Conservation (phyloP, 1,140 invertebrate species). For the Ptiloglossa arizonensis region DNA sequence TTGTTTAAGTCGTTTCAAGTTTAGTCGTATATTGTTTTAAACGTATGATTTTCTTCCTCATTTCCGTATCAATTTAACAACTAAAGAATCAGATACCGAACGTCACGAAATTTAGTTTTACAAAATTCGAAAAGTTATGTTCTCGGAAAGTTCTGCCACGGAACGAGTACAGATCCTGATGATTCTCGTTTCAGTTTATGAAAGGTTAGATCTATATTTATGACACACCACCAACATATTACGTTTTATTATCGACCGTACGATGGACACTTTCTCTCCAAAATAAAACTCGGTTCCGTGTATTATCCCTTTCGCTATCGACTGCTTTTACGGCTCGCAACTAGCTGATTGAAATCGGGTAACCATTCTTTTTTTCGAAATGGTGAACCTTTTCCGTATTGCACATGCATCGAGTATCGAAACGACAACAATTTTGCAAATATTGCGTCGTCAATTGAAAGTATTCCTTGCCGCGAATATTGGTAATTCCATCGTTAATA, state of each 20-base stretch:
- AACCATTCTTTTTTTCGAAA: conserved; percentile 21
- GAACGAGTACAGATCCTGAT: conserved; percentile 25
- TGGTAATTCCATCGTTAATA: too few species aligned
- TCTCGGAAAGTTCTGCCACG: neutral
- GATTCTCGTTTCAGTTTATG: conserved; percentile 36
- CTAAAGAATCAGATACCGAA: neutral
- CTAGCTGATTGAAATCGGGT: conserved; percentile 49
- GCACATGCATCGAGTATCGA: too few species aligned
- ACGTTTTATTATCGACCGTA: conserved; percentile 46
- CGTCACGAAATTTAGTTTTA: neutral
- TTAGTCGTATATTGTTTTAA: too few species aligned
- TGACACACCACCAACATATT: conserved; percentile 43
- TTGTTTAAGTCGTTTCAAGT: too few species aligned
- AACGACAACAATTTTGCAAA: too few species aligned
- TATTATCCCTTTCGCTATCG: conserved; percentile 42
- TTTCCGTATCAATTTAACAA: too few species aligned
- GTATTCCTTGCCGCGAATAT: too few species aligned
- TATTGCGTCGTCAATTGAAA: too few species aligned
- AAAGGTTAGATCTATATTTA: conserved; percentile 43
- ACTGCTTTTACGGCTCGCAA: conserved; percentile 41
- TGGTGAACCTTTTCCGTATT: neutral
- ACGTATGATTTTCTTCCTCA: too few species aligned
- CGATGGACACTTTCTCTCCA: conserved; percentile 34
- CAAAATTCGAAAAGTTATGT: neutral
- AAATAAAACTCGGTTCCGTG: conserved; percentile 36